Conservation (phyloP, 2,888 invertebrate species). For the Rambutsinella grinnellia region DNA sequence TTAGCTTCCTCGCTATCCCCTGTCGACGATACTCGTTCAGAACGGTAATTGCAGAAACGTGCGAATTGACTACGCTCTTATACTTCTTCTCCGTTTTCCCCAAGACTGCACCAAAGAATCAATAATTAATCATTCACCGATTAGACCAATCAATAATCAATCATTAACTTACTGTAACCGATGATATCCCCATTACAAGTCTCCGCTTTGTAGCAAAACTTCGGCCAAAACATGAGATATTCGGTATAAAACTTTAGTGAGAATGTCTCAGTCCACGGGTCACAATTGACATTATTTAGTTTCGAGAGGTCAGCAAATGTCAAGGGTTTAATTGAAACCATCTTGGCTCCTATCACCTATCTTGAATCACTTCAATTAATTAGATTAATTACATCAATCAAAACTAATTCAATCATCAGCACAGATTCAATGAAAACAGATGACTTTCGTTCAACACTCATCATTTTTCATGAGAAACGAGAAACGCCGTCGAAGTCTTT, state of each 20-base stretch:
- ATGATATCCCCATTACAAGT: conserved; percentile 96
- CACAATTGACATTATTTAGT: conserved; percentile 96
- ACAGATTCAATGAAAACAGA: background rate
- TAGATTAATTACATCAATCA: too few relatives aligned
- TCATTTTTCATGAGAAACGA: too few relatives aligned
- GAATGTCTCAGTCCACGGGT: conserved; percentile 97
- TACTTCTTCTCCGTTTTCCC: conserved; percentile 99
- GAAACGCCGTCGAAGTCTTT: too few relatives aligned
- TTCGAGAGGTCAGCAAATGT: conserved; percentile 94
- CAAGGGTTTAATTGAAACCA: conserved; percentile 94
- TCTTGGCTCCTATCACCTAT: too few relatives aligned
- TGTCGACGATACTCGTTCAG: conserved; percentile 93
- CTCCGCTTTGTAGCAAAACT: conserved; percentile 98
- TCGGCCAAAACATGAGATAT: conserved; percentile 98
- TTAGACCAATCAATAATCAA: conserved; percentile 7
- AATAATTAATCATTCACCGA: background rate
- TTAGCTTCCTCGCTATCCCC: conserved; percentile 92
- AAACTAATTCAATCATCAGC: too few relatives aligned
- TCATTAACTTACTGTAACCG: conserved; percentile 90
- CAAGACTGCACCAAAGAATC: conserved; percentile 81
- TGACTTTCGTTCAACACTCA: too few relatives aligned
- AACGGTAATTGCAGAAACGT: conserved; percentile 97
- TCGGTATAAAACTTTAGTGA: conserved; percentile 96
- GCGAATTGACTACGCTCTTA: too few relatives aligned
- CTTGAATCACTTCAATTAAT: too few relatives aligned